Percentiles rank a stretch among this genome's conserved stretches.
phyloP scores from a whole-genome alignment of 2,113 vertebrate genomes.

The Petrocephalus zakoni region DNA sequence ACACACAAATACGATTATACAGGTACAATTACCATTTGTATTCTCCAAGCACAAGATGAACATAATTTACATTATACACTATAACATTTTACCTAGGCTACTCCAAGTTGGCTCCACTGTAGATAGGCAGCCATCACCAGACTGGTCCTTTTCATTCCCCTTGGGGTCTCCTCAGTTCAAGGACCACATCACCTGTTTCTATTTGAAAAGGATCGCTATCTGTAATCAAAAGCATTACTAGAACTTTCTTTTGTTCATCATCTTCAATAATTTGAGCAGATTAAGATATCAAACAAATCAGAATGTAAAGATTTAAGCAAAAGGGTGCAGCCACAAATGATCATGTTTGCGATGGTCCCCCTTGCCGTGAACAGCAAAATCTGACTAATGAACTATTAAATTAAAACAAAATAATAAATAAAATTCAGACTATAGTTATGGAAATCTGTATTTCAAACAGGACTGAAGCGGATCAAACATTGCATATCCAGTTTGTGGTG shows the following conservation, averaged over 20 bases:
- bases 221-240: not conserved
- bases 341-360: not conserved
- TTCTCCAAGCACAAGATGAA: not conserved
- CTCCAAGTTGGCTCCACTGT: not conserved
- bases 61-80: not conserved
- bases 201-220: not conserved
- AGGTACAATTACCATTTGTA: not conserved
- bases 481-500: not conserved
- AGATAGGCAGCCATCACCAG: not conserved
- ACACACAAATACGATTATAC: not conserved
- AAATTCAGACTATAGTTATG: not conserved
- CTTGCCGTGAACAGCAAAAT: not conserved
- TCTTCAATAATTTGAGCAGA: not conserved
- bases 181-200: not conserved
- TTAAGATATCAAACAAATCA: not conserved
- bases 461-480: conserved; percentile 1
- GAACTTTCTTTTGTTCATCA: too few species aligned
- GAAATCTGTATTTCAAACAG: not conserved
- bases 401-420: not conserved
- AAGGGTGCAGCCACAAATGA: not conserved
- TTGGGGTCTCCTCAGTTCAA: not conserved
- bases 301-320: not conserved
- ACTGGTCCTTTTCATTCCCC: not conserved
- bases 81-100: not conserved
- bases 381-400: not conserved